A percentile compares a stretch with the other conserved stretches of the same genome.
Conservation (phyloP, 2,113 vertebrate genomes). For the Python bivittatus region DNA sequence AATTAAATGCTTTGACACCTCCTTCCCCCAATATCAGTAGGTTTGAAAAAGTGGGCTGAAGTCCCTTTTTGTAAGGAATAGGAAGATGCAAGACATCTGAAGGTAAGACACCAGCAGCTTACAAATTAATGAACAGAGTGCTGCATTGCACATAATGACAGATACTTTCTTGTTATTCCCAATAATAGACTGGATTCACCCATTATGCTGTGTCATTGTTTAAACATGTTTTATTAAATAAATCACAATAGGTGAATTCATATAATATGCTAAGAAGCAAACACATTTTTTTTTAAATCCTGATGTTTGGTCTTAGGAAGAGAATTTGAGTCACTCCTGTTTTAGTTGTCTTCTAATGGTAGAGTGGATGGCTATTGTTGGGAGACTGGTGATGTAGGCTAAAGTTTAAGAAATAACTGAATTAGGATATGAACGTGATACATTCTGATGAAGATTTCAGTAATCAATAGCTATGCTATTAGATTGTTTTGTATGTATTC, state of each 20-base stretch:
- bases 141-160: background rate
- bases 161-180: background rate
- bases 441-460: background rate
- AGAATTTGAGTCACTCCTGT: background rate
- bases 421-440: background rate
- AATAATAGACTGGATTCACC: background rate
- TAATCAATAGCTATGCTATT: background rate
- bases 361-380: background rate
- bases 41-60: background rate
- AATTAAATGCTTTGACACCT: background rate
- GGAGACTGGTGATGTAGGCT: background rate
- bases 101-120: background rate
- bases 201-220: background rate
- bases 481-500: background rate
- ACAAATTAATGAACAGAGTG: background rate
- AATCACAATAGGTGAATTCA: background rate
- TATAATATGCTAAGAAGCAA: background rate
- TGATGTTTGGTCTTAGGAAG: background rate
- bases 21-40: background rate
- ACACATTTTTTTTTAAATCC: background rate
- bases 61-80: background rate
- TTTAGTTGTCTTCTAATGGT: background rate
- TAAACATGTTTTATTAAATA: background rate
- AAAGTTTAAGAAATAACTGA: background rate
- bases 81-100: background rate